Evolutionary conservation across 2,797 vertebrate species (phyloP).

Genomic region (Poliocrania exsul): DNA sequence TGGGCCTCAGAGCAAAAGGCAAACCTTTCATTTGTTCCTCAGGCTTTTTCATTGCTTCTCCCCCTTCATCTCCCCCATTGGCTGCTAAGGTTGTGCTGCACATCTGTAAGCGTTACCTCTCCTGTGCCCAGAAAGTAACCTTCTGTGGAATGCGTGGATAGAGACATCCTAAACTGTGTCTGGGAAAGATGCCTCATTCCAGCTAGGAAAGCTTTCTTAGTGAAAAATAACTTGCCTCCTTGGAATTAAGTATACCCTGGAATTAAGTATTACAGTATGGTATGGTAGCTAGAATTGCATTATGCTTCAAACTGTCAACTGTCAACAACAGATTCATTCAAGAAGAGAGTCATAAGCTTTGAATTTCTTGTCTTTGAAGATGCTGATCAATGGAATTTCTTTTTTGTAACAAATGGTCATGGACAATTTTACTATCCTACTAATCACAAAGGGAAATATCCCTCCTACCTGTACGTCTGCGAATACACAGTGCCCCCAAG

Average conservation of each 20-base stretch:
- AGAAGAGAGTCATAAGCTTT: not conserved
- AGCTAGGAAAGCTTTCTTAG: too few species aligned
- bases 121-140: too few species aligned
- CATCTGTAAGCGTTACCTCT: too few species aligned
- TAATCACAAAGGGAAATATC: constrained; percentile 37
- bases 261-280: not conserved
- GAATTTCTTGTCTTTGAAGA: constrained; percentile 31
- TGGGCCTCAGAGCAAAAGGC: too few species aligned
- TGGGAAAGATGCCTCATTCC: too few species aligned
- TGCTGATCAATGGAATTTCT: not conserved
- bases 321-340: not conserved
- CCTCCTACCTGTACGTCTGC: constrained; percentile 15
- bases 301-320: not conserved
- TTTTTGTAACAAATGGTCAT: not conserved
- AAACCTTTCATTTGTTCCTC: too few species aligned
- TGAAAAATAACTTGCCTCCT: too few species aligned
- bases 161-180: too few species aligned
- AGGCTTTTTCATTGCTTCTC: too few species aligned
- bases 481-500: not conserved
- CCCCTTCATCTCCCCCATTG: too few species aligned
- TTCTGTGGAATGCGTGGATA: too few species aligned
- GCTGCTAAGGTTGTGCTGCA: too few species aligned
- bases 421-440: not conserved
- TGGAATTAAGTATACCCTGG: not conserved
- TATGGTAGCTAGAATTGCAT: not conserved